These are phyloP conservation scores for Origma solitaria DNA, from an alignment of 2,113 vertebrate species.

Conservation along the genomic window DNA sequence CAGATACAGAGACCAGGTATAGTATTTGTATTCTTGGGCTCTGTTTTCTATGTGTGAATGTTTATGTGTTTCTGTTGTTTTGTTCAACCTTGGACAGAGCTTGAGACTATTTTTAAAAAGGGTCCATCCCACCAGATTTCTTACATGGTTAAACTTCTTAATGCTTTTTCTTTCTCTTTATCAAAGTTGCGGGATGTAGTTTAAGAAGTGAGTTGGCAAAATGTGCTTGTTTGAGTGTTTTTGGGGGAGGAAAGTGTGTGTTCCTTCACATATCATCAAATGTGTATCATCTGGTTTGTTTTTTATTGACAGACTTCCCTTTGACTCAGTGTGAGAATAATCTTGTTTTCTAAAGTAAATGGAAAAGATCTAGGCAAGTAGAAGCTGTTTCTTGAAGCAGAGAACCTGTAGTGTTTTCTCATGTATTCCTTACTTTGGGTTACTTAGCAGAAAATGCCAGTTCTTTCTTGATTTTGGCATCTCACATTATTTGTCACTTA, in stretches of 20 bases:
- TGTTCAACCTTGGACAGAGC: not conserved
- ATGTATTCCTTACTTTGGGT: not conserved
- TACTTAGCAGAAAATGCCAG: not conserved
- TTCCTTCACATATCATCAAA: not conserved
- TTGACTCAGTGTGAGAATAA: not conserved
- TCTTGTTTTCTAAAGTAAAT: not conserved
- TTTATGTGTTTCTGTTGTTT: not conserved
- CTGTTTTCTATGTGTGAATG: not conserved
- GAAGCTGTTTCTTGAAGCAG: not conserved
- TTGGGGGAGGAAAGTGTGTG: not conserved
- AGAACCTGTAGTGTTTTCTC: not conserved
- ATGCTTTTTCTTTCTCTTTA: not conserved
- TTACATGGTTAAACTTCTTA: not conserved
- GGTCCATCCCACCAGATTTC: not conserved
- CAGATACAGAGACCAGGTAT: not conserved
- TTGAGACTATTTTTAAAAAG: not conserved
- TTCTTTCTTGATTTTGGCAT: not conserved
- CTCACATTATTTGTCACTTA: not conserved
- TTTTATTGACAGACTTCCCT: not conserved
- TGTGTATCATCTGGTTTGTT: not conserved
- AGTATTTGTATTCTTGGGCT: not conserved
- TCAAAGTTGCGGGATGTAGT: not conserved
- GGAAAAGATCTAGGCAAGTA: fast-evolving
- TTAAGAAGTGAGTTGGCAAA: not conserved
- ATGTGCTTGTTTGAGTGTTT: not conserved